phyloP scores from a whole-genome alignment of 53 echinoderm and acorn worm genomes.

The Stichopus horrens region DNA sequence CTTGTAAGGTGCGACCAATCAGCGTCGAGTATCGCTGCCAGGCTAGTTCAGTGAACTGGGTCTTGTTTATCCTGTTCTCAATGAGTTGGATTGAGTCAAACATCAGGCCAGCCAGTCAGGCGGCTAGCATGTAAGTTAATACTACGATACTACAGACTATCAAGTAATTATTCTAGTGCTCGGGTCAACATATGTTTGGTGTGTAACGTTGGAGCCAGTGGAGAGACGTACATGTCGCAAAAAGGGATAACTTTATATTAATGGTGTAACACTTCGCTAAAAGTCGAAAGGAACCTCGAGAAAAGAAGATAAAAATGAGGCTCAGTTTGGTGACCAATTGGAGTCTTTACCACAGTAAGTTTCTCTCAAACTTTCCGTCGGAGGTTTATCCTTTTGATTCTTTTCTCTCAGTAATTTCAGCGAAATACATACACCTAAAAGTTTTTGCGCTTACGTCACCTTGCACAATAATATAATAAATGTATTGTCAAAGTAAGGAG shows the following conservation, averaged over 20 bases:
- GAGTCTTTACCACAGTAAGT: slow-evolving; percentile 47
- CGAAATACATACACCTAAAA: too few relatives aligned
- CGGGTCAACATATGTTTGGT: slow-evolving; percentile 50
- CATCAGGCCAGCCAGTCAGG: slow-evolving; percentile 42
- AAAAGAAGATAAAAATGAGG: slow-evolving; percentile 61
- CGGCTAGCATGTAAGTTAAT: slow-evolving; percentile 46
- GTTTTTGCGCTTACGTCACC: too few relatives aligned
- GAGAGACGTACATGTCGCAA: neutral
- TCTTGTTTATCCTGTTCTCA: slow-evolving; percentile 44
- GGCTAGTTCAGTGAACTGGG: slow-evolving; percentile 52
- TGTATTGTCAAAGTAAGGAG: too few relatives aligned
- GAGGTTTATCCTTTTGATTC: neutral
- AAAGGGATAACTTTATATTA: slow-evolving; percentile 21
- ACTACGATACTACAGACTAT: slow-evolving; percentile 29
- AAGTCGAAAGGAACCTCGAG: slow-evolving; percentile 9
- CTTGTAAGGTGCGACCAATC: slow-evolving; percentile 47
- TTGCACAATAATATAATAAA: too few relatives aligned
- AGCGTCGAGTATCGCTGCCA: slow-evolving; percentile 40
- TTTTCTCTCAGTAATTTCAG: neutral
- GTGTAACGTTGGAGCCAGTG: slow-evolving; percentile 36
- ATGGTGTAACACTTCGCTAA: slow-evolving; percentile 19
- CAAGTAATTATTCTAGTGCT: slow-evolving; percentile 41
- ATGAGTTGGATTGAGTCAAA: slow-evolving; percentile 43
- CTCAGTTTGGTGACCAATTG: slow-evolving; percentile 57
- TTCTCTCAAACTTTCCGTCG: neutral